Percentiles rank a stretch among this genome's conserved stretches.
Evolutionary conservation across 2,888 invertebrate species (phyloP).

Genomic region (Tachina lurida): DNA sequence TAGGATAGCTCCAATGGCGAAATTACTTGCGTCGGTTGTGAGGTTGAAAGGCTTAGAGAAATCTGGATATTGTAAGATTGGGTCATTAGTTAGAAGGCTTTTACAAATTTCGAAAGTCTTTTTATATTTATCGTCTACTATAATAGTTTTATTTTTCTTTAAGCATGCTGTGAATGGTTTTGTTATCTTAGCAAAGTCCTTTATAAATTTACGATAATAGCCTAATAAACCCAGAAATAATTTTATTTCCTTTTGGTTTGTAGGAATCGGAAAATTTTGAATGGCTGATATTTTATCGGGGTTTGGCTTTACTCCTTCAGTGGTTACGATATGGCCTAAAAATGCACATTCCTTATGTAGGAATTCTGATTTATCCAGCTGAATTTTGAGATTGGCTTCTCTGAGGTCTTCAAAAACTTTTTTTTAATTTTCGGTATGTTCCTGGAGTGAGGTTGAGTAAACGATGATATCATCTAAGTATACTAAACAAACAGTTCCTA

Average conservation of each 20-base stretch:
- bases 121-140: conserved; percentile 24
- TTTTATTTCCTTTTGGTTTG: not conserved
- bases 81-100: conserved; percentile 56
- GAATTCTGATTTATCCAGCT: not conserved
- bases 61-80: conserved; percentile 55
- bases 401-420: not conserved
- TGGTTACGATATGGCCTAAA: conserved; percentile 35
- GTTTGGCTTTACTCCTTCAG: not conserved
- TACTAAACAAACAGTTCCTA: not conserved
- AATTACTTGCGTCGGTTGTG: conserved; percentile 76
- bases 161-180: conserved; percentile 55
- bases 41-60: conserved; percentile 76
- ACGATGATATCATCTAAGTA: no score
- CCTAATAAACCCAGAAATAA: not conserved
- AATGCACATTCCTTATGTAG: conserved; percentile 10
- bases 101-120: conserved; percentile 68
- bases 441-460: no score
- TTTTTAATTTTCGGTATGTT: not conserved
- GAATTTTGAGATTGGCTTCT: not conserved
- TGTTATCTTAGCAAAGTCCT: not conserved
- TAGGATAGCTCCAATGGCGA: conserved; percentile 75
- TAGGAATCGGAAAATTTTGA: conserved; percentile 20
- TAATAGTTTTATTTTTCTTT: conserved; percentile 57
- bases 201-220: conserved; percentile 27
- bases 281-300: conserved; percentile 6